Evolutionary conservation across 2,797 vertebrate genomes (phyloP).

Genomic region (Catamblyrhynchus diadema): DNA sequence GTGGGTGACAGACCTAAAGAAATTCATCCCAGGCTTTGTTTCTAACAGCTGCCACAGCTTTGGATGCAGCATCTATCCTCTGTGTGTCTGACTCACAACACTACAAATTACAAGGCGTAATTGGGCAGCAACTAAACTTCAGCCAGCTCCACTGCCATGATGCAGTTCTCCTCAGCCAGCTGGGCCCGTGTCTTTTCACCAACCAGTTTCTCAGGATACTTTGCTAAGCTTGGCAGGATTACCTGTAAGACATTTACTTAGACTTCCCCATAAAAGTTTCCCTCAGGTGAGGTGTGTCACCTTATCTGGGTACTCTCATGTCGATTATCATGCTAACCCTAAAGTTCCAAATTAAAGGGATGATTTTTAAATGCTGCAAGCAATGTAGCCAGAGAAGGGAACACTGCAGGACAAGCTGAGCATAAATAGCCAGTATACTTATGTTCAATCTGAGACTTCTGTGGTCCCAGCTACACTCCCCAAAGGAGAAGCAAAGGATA

Average conservation of each 20-base stretch:
- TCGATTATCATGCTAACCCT: neutral
- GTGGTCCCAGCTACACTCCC: neutral
- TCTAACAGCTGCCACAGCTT: neutral
- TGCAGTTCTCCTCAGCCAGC: neutral
- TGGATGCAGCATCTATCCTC: neutral
- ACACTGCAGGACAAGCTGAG: neutral
- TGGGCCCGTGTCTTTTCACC: neutral
- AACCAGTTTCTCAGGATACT: neutral
- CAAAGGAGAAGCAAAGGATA: neutral
- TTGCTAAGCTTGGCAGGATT: neutral
- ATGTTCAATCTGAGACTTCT: neutral
- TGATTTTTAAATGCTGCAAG: neutral
- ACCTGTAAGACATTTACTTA: neutral
- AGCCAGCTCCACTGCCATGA: neutral
- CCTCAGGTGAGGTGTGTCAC: neutral
- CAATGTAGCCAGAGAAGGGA: neutral
- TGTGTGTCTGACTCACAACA: neutral
- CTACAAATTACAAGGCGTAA: neutral
- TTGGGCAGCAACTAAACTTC: neutral
- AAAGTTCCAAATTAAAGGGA: neutral
- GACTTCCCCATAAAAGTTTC: neutral
- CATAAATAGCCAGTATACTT: neutral
- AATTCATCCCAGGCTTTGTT: neutral
- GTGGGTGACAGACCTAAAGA: conserved; percentile 9
- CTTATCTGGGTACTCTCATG: neutral